Evolutionary conservation across 1,140 invertebrate genomes (phyloP).

Genomic region (Drosophila kohkoa): DNA sequence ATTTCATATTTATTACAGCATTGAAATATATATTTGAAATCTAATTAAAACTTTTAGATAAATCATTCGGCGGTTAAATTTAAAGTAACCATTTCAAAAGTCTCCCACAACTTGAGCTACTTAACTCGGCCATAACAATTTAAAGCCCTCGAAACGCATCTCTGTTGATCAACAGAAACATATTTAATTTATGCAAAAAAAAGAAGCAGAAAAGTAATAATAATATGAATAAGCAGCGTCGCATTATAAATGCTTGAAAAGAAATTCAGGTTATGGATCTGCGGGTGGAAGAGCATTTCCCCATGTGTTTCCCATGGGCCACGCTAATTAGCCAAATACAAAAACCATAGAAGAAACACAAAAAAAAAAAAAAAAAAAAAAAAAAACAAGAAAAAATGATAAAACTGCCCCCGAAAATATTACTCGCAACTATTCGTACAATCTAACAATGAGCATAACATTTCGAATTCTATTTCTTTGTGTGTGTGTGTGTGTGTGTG

Average conservation of each 20-base stretch:
- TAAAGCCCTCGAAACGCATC: conserved; percentile 21
- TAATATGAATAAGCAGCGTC: conserved; percentile 61
- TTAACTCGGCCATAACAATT: conserved; percentile 8
- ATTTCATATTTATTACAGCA: neutral
- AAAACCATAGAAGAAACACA: conserved; percentile 40
- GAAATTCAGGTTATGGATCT: conserved; percentile 65
- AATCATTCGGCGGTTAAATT: neutral
- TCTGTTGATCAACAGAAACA: conserved; percentile 35
- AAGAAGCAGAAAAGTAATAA: conserved; percentile 43
- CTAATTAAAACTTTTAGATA: neutral
- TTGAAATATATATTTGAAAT: neutral
- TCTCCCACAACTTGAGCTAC: conserved; percentile 2
- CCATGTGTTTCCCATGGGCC: conserved; percentile 73
- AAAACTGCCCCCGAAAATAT: conserved; percentile 15
- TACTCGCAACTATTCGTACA: conserved; percentile 11
- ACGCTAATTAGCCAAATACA: conserved; percentile 81
- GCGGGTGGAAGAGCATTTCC: conserved; percentile 68
- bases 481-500: conserved; percentile 48
- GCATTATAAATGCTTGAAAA: conserved; percentile 68
- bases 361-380: conserved; percentile 14
- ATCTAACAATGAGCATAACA: conserved; percentile 76
- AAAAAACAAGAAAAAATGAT: conserved; percentile 4
- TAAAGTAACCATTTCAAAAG: neutral
- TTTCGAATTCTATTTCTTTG: conserved; percentile 60
- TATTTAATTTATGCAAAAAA: conserved; percentile 78